Base-by-base conservation (phyloP, 1,140 invertebrate genomes). In the Diabrotica undecimpunctata region DNA sequence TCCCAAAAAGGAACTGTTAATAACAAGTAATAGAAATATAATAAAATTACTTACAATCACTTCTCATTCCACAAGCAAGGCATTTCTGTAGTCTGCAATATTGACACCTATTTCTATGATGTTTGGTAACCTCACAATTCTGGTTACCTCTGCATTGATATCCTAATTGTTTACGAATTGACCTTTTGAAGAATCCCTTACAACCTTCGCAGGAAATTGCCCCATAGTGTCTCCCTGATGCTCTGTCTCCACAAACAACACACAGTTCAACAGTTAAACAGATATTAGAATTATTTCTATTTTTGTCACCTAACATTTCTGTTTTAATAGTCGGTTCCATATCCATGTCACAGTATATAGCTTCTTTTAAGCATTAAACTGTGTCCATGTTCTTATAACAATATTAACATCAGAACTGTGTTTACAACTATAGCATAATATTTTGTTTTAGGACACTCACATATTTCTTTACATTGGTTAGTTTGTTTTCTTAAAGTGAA, bases 41-140 rank as follows among this genome's bases (percentile, higher is more conserved):
- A 36, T 61, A 64, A 56, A 2, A 36, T 36, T 54, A 77, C 93
- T 95, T 90, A 98, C 95, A 97, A 88, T 98, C 96, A 83, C 94
- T 96, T 81, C 95, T 84, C 96, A 98, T 98, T 68, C 96, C 96
- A 85, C 95, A 96, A 52, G 91, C 88, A 13, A 98, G 84, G 80
- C 96, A 98, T 81, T 98, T 98, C 80, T 98, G 95, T 67, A 98
- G 86, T 61, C 96, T 87, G 81, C 96, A 99, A 81, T 97, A 98
- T 83, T 99, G 96, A 81, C 96, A 99, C 63, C 96, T 86, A 82
- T 99, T 97, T 58, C 96, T 86, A 79, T 97, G 94, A 76, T 96
- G 94, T 80, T 98, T 98, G 52, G 95, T 98, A 54, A 99, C 95
- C 80, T 96, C 93, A 78, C 97, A 99, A 77, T 94, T 94, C 82